Base-by-base conservation (phyloP, 37 sponge, comb jelly and placozoan species). In the Cliona cf. orientalis region DNA sequence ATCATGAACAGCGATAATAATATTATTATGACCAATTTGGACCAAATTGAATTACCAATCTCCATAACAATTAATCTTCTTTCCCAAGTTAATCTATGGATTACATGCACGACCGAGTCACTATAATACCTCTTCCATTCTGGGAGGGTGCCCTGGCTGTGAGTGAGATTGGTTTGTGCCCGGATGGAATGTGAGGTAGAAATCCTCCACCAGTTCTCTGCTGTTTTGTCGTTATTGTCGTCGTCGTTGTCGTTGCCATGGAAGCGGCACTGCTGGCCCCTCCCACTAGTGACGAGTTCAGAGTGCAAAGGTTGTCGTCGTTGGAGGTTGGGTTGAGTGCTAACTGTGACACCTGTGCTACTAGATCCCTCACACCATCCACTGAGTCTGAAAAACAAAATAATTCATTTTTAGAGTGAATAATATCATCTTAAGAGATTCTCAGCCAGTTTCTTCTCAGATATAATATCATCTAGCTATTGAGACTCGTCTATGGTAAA, bases 151-250 rank as follows among this genome's bases (percentile, higher is more conserved):
- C 14, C 14, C 55, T 61, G 22, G 63, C 23, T 61, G 63, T 61
- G 58, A 74, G 38, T 19, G 74, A 55, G 49, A 74, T 14, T 5
- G 74, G 74, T n/a, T 17, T 22, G 35, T 2, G 5, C 4, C 23
- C 32, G 14, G 21, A 53, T 28, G 57, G 39, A 32, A 74, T 74
- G 11, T 36, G 58, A 32, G 58, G 74, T 4, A 74, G 74, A 22
- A n/a, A 61, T 11, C 63, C 26, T 6, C 63, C 63, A n/a, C 26
- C 7, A 6, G 22, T n/a, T n/a, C n/a, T n/a, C n/a, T n/a, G n/a
- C n/a, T n/a, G n/a, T n/a, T n/a, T n/a, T n/a, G n/a, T n/a, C n/a
- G n/a, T n/a, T n/a, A n/a, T n/a, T n/a, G n/a, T n/a, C n/a, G n/a
- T n/a, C n/a, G n/a, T n/a, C n/a, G n/a, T n/a, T n/a, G n/a, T n/a